Evolutionary conservation across 1,140 invertebrate genomes (phyloP), one percentile per base, ranked within the genome.

Genomic region (Aphaenogaster floridana): DNA sequence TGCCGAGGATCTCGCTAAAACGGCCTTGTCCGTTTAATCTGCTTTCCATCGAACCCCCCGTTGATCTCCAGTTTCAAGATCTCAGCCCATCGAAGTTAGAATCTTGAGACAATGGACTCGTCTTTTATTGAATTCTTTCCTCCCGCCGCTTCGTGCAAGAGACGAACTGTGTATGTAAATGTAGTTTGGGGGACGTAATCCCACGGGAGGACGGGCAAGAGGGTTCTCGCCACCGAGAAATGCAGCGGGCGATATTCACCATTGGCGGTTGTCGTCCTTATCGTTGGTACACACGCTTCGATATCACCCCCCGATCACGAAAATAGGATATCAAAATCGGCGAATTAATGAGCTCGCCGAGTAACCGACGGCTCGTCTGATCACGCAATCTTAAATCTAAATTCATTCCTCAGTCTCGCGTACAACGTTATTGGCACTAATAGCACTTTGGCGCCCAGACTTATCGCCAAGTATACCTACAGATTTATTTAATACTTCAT

Each of bases 91-190:
- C 80, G 36, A 57, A 45, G 86, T 64, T 84, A 61, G 86, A 90
- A 88, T 81, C 88, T 91, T 87, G 89, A 93, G 88, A 92, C 92
- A 93, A 92, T 90, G 88, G 88, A 76, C 76, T 87, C 86, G 86
- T 61, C 79, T 92, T 92, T 93, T 94, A 94, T 94, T 94, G 92
- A 93, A 93, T 94, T 93, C 91, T 93, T 92, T 93, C 54, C 88
- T 89, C 71, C 54, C 74, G 48, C 21, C 85, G 84, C 77, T 86
- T 66, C 59, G 39, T 61, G 57, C 71, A 63, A 68, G 80, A 66
- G 69, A 86, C 63, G 72, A 85, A 68, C 61, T 77, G 90, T 91
- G 64, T 93, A 94, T 93, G 93, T 92, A 94, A 94, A 94, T 94
- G 88, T 92, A 91, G 59, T 86, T 79, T 79, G 80, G 92, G 92